Evolutionary conservation across 37 sponge, comb jelly and placozoan species (phyloP).

Genomic region (Mnemiopsis leidyi): DNA sequence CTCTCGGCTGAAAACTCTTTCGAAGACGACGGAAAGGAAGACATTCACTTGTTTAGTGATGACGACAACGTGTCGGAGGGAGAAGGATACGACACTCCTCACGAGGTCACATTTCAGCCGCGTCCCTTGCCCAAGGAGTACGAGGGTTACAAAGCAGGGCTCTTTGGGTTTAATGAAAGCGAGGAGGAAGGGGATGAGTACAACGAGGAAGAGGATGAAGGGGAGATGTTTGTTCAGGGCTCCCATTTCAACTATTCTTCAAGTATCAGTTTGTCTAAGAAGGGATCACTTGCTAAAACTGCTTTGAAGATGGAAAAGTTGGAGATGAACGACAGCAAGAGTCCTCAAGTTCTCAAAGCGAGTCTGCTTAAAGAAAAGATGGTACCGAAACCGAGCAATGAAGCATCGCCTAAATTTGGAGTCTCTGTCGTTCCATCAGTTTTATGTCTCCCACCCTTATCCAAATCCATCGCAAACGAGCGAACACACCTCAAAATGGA

Average conservation of each 20-base stretch:
- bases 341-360: not conserved
- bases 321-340: not conserved
- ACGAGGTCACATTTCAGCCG: not conserved
- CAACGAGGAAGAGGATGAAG: slow-evolving; percentile 23
- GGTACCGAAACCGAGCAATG: not conserved
- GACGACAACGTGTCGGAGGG: slow-evolving; percentile 16
- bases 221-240: slow-evolving; percentile 21
- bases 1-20: not conserved
- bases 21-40: slow-evolving; percentile 19
- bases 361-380: not conserved
- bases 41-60: not conserved
- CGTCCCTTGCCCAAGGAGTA: slow-evolving; percentile 17
- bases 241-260: slow-evolving; percentile 61
- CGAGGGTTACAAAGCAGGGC: slow-evolving; percentile 45
- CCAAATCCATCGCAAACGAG: slow-evolving; percentile 23
- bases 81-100: not conserved
- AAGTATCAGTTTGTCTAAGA: not conserved
- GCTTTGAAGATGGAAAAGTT: slow-evolving; percentile 58
- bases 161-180: slow-evolving; percentile 11
- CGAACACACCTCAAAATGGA: slow-evolving; percentile 43
- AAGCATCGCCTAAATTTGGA: not conserved
- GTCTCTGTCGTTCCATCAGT: slow-evolving; percentile 52
- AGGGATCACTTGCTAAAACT: slow-evolving; percentile 36
- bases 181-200: not conserved
- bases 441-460: slow-evolving; percentile 33